Evolutionary conservation across 2,113 vertebrate species (phyloP).

Genomic region (Monopterus albus): DNA sequence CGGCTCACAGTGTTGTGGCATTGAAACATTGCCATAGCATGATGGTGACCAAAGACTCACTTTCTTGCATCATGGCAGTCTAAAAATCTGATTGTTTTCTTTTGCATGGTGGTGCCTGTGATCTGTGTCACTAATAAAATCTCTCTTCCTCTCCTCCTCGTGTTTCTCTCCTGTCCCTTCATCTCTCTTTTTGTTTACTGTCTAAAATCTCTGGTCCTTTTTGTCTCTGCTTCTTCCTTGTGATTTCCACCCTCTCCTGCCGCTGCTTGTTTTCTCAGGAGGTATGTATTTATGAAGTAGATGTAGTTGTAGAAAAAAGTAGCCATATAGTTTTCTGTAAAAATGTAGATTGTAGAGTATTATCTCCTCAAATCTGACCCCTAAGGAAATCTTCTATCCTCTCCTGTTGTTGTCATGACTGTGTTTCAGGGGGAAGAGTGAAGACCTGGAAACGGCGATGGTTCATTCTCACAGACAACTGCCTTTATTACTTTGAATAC

Average conservation of each 20-base stretch:
- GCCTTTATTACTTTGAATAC: conserved; percentile 87
- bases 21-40: conserved; percentile 38
- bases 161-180: conserved; percentile 49
- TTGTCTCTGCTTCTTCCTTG: conserved; percentile 73
- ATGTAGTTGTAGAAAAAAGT: conserved; percentile 23
- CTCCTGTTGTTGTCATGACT: background rate
- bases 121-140: conserved; percentile 82
- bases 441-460: conserved; percentile 86
- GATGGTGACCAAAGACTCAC: conserved; percentile 35
- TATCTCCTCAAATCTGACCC: background rate
- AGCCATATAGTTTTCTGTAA: background rate
- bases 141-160: conserved; percentile 51
- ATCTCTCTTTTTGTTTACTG: conserved; percentile 41
- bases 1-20: conserved; percentile 27
- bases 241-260: conserved; percentile 78
- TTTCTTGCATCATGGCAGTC: conserved; percentile 47
- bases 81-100: conserved; percentile 67
- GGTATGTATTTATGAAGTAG: conserved; percentile 76
- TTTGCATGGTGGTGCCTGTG: conserved; percentile 80
- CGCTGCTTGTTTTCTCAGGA: conserved; percentile 82
- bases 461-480: conserved; percentile 87
- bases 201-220: conserved; percentile 66
- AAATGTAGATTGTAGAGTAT: conserved; percentile 23
- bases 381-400: background rate
- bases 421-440: conserved; percentile 81